Evolutionary conservation across 2,888 invertebrate genomes (phyloP).

Genomic region (Leucania comma): DNA sequence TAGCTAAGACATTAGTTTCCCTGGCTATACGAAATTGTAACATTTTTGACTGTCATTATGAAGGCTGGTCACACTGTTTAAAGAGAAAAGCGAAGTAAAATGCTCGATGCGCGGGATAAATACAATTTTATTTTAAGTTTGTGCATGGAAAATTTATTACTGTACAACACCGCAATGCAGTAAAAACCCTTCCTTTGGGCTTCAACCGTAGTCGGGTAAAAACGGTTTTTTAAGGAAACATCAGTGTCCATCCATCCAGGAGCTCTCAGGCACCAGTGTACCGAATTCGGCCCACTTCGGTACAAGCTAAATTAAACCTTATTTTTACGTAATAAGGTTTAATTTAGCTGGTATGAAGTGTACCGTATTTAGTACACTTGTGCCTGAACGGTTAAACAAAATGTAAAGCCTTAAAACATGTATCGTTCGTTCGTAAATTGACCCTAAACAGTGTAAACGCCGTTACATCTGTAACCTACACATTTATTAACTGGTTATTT

Average conservation of each 20-base stretch:
- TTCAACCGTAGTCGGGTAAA: background rate
- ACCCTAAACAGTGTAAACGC: slow-evolving; percentile 53
- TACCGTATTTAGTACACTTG: too few relatives aligned
- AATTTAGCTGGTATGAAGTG: too few relatives aligned
- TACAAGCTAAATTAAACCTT: too few relatives aligned
- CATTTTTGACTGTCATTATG: slow-evolving; percentile 50
- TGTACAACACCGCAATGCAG: background rate
- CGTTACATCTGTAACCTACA: slow-evolving; percentile 38
- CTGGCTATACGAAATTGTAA: slow-evolving; percentile 38
- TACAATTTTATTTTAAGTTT: background rate
- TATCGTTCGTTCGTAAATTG: slow-evolving; percentile 2
- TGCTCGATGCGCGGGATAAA: background rate
- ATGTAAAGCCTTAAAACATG: too few relatives aligned
- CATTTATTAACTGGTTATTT: slow-evolving; percentile 53
- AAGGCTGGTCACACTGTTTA: slow-evolving; percentile 57
- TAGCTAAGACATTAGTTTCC: slow-evolving; percentile 41
- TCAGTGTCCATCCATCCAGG: background rate
- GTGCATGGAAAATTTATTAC: background rate
- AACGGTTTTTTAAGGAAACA: background rate
- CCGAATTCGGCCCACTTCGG: too few relatives aligned
- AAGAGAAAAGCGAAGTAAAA: background rate
- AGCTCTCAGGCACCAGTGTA: too few relatives aligned
- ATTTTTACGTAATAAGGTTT: too few relatives aligned
- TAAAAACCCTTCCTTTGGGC: background rate
- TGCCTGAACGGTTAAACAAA: too few relatives aligned